Percentiles rank a stretch among this genome's conserved stretches.
phyloP scores from a whole-genome alignment of 2,113 vertebrate species.

The Glareola pratincola region DNA sequence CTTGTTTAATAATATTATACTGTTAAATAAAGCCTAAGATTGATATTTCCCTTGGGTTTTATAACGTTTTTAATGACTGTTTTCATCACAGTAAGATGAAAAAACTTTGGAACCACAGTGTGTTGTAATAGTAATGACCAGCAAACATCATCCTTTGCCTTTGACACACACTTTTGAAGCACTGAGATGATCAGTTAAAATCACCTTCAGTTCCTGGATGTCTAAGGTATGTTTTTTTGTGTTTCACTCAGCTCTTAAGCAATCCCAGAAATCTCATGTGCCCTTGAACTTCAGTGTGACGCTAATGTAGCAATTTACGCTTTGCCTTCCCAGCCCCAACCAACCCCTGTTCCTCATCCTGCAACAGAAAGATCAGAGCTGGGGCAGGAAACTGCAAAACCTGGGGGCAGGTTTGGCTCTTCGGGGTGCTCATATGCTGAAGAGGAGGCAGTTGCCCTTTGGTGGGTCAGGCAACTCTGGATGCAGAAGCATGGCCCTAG shows the following conservation, averaged over 20 bases:
- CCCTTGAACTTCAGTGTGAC: background rate
- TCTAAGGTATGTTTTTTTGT: background rate
- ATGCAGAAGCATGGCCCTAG: rapidly evolving
- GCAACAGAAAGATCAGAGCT: background rate
- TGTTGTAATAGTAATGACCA: background rate
- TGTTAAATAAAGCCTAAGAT: background rate
- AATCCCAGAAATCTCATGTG: background rate
- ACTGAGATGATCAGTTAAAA: background rate
- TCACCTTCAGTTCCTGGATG: background rate
- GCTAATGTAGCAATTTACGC: background rate
- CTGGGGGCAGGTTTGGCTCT: background rate
- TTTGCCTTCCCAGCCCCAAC: background rate
- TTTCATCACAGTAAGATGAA: background rate
- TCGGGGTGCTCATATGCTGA: rapidly evolving
- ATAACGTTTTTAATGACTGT: background rate
- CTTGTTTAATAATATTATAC: background rate
- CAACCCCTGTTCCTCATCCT: background rate
- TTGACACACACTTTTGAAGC: background rate
- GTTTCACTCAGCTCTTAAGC: background rate
- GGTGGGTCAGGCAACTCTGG: background rate
- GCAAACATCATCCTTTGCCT: background rate
- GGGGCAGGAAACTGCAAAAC: background rate
- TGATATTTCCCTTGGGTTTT: background rate
- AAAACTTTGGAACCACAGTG: background rate
- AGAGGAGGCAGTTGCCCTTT: background rate